Base-by-base conservation (phyloP, 2,113 vertebrate species). In the Menura novaehollandiae region DNA sequence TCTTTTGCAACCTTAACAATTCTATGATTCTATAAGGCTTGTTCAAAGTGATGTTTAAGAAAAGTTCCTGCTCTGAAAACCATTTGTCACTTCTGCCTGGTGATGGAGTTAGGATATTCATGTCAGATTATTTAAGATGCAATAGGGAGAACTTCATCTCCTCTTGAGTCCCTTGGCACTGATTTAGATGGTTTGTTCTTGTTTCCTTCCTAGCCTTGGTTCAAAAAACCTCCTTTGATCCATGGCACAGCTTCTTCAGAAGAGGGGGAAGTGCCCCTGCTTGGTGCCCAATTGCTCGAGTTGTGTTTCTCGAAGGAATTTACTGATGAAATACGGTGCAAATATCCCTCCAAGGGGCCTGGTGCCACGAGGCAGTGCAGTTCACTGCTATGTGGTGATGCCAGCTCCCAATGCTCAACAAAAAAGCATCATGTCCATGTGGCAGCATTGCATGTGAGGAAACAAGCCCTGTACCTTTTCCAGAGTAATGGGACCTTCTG, bases 391-490 rank as follows among this genome's bases (percentile, higher is more conserved):
- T 58, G 41, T 68, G 41, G n/a, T 83, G 28, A 47, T 44, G 51
- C 11, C 33, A 73, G n/a, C 44, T 66, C 26, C 32, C 12, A 4
- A 11, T 1, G 1, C 44, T n/a, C 58, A 68, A 41, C 12, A 5
- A 47, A 67, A 85, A 81, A 44, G 6, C 0, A 0, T 43, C 41
- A 19, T 3, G 14, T 35, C 77, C 56, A 17, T 30, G 22, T 63
- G 0, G 1, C 26, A 66, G 28, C 23, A 39, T 14, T 1, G 1
- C 64, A 17, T 21, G 7, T 28, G 49, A 81, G 47, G 66, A 78
- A 91, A 58, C n/a, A 58, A 63, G 6, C 11, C 13, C 51, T 51
- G 46, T 67, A 33, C 22, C 7, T 79, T 79, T 90, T n/a, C 33
- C n/a, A 79, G 53, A 85, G 17, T 16, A 53, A 35, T 41, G 33